Conservation (phyloP, 2,888 invertebrate species). For the Thecocarcelia acutangulata region DNA sequence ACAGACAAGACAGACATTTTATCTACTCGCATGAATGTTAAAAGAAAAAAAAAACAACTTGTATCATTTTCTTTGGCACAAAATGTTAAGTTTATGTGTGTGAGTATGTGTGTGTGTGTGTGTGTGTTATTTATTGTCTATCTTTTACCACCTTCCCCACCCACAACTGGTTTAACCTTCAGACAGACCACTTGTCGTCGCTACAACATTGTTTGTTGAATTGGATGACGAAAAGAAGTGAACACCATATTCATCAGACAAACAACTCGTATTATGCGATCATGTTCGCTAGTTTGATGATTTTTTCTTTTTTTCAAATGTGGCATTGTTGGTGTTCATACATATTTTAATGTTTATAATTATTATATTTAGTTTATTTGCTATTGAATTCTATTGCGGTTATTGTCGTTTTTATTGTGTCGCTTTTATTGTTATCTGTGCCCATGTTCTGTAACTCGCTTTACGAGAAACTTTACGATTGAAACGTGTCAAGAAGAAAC, state of each 20-base stretch:
- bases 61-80: constrained; percentile 14
- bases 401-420: neutral
- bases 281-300: neutral
- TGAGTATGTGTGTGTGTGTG: neutral
- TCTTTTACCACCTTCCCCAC: constrained; percentile 44
- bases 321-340: constrained; percentile 7
- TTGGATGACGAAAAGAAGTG: constrained; percentile 25
- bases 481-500: no score
- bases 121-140: neutral
- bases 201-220: constrained; percentile 40
- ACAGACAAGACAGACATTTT: neutral
- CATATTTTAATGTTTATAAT: neutral
- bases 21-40: constrained; percentile 10
- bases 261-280: neutral
- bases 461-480: no score
- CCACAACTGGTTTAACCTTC: constrained; percentile 57
- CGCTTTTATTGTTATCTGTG: neutral
- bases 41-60: constrained; percentile 26
- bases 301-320: neutral
- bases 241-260: constrained; percentile 6
- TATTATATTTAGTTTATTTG: constrained; percentile 1
- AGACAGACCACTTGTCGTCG: constrained; percentile 55
- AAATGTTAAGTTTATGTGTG: neutral
- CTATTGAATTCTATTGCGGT: neutral
- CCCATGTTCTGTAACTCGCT: no score